Evolutionary conservation across 2,113 vertebrate species (phyloP).

Genomic region (Lucifuga dentata): DNA sequence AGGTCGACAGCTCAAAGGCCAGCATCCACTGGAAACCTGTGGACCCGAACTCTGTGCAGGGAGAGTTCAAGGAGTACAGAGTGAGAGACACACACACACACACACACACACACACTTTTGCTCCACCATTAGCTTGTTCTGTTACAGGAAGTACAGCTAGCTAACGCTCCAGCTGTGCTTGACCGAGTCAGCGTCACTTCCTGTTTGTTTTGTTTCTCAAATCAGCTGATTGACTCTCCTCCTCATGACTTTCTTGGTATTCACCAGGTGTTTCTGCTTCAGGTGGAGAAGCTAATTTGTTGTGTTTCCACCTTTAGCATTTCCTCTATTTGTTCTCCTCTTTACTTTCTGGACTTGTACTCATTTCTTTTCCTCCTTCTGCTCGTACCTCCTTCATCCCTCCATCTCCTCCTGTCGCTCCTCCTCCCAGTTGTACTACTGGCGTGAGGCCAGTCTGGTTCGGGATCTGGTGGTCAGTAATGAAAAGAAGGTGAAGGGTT

Average conservation of each 20-base stretch:
- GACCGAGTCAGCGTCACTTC: too few species aligned
- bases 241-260: too few species aligned
- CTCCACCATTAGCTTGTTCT: neutral
- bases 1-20: constrained; percentile 88
- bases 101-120: neutral
- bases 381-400: constrained; percentile 44
- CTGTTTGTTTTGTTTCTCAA: too few species aligned
- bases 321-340: neutral
- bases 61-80: constrained; percentile 95
- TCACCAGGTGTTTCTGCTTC: too few species aligned
- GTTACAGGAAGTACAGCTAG: too few species aligned
- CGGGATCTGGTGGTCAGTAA: constrained; percentile 89
- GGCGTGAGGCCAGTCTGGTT: constrained; percentile 93
- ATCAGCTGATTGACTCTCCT: too few species aligned
- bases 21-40: constrained; percentile 91
- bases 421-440: constrained; percentile 91
- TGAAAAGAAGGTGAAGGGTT: constrained; percentile 89
- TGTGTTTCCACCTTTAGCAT: too few species aligned
- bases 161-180: too few species aligned
- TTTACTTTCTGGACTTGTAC: too few species aligned
- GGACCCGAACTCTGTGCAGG: constrained; percentile 88
- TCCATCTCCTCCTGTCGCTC: constrained; percentile 13
- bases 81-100: constrained; percentile 79
- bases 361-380: neutral
- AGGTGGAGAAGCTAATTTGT: too few species aligned